Percentiles rank a stretch among this genome's conserved stretches.
These are phyloP conservation scores for Strix occidentalis DNA, from an alignment of 2,797 vertebrate species.

Conservation along the genomic window DNA sequence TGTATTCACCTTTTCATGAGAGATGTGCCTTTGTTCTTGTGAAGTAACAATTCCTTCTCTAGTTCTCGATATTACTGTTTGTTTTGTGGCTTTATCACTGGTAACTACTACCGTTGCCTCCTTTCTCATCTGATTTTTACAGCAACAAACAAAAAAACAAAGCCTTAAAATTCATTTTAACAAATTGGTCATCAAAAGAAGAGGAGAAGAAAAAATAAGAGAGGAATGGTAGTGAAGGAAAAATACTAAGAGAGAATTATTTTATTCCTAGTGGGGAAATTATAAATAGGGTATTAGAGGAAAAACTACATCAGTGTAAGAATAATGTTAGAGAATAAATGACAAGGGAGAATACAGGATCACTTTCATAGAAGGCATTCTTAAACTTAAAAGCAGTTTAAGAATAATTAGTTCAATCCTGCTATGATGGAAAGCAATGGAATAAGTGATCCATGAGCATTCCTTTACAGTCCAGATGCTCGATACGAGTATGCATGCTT, in stretches of 20 bases:
- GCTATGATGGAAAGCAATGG: not conserved
- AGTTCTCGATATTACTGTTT: constrained; percentile 75
- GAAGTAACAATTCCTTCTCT: constrained; percentile 77
- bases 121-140: constrained; percentile 76
- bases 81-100: constrained; percentile 75
- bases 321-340: constrained; percentile 34
- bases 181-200: not conserved
- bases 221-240: not conserved
- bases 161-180: constrained; percentile 4
- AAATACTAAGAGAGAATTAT: not conserved
- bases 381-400: not conserved
- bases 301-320: not conserved
- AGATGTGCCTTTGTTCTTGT: constrained; percentile 78
- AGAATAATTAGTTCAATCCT: constrained; percentile 10
- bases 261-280: not conserved
- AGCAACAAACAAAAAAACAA: constrained; percentile 19
- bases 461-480: not conserved
- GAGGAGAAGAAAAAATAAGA: constrained; percentile 2
- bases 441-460: not conserved
- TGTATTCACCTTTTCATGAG: constrained; percentile 81
- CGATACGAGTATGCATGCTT: constrained; percentile 22
- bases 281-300: constrained; percentile 13
- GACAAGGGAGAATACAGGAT: not conserved
- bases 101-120: constrained; percentile 78
- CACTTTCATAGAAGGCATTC: constrained; percentile 10